Conservation (phyloP, 2,888 invertebrate genomes). For the Drosophila basisetae region DNA sequence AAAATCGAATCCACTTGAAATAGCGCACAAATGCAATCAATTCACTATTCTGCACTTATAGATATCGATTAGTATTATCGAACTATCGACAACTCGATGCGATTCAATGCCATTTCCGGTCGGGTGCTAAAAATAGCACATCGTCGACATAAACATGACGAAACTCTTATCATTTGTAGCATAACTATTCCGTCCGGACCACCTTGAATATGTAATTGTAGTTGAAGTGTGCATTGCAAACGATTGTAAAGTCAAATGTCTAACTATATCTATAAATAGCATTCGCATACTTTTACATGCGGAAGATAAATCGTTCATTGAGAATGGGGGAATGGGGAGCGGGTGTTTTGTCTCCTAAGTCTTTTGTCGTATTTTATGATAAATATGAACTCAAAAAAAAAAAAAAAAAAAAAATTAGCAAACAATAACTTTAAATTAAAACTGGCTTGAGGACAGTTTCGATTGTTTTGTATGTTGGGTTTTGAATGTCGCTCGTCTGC, state of each 20-base stretch:
- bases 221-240: conserved; percentile 52
- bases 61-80: conserved; percentile 41
- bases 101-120: conserved; percentile 57
- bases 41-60: conserved; percentile 6
- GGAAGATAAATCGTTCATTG: conserved; percentile 62
- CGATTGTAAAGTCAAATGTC: conserved; percentile 59
- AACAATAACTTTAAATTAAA: conserved; percentile 43
- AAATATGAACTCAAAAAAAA: conserved; percentile 63
- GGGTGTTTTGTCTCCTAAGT: conserved; percentile 29
- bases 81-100: conserved; percentile 35
- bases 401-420: conserved; percentile 17
- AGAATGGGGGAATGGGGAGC: no score
- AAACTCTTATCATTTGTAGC: conserved; percentile 45
- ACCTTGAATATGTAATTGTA: conserved; percentile 74
- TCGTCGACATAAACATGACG: conserved; percentile 18
- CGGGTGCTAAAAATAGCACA: conserved; percentile 45
- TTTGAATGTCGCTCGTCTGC: conserved; percentile 24
- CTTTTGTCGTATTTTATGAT: conserved; percentile 59
- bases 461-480: conserved; percentile 30
- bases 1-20: neutral
- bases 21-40: neutral
- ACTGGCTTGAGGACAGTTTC: conserved; percentile 75
- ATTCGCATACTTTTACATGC: conserved; percentile 32
- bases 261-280: conserved; percentile 13
- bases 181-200: conserved; percentile 38